A percentile compares a stretch with the other conserved stretches of the same genome.
Evolutionary conservation across 2,888 invertebrate species (phyloP).

Genomic region (Plebejus melissa): DNA sequence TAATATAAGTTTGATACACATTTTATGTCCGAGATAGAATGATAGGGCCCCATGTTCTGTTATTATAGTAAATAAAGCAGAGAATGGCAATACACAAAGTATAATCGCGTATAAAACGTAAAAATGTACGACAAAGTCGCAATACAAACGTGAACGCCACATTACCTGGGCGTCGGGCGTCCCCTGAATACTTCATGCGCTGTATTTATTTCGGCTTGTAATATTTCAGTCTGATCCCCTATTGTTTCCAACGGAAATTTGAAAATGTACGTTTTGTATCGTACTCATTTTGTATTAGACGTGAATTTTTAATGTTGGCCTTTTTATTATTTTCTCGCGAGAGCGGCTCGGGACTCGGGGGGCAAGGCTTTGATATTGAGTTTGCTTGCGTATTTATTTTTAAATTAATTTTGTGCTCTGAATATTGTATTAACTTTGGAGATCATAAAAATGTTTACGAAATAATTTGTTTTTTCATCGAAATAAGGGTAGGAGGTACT

Average conservation of each 20-base stretch:
- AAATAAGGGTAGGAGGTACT: neutral
- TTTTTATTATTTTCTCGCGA: constrained; percentile 26
- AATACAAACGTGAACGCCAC: constrained; percentile 50
- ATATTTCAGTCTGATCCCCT: constrained; percentile 72
- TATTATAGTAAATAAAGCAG: too few relatives aligned
- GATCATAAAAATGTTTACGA: constrained; percentile 11
- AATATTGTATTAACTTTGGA: constrained; percentile 12
- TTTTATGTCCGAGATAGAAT: neutral
- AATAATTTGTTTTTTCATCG: constrained; percentile 17
- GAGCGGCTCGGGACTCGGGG: constrained; percentile 6
- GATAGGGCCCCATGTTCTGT: neutral
- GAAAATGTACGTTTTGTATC: constrained; percentile 25
- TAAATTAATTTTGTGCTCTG: constrained; percentile 24
- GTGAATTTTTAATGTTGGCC: constrained; percentile 24
- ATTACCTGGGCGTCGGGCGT: constrained; percentile 65
- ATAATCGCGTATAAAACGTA: neutral
- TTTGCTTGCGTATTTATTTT: constrained; percentile 20
- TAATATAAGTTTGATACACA: neutral
- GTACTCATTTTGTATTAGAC: constrained; percentile 48
- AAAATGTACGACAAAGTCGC: neutral
- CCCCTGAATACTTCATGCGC: constrained; percentile 74
- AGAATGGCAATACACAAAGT: too few relatives aligned
- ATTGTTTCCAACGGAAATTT: constrained; percentile 59
- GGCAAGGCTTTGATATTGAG: constrained; percentile 12
- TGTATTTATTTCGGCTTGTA: constrained; percentile 78